Conservation (phyloP, 1,140 invertebrate genomes). For the Eriocheir sinensis region DNA sequence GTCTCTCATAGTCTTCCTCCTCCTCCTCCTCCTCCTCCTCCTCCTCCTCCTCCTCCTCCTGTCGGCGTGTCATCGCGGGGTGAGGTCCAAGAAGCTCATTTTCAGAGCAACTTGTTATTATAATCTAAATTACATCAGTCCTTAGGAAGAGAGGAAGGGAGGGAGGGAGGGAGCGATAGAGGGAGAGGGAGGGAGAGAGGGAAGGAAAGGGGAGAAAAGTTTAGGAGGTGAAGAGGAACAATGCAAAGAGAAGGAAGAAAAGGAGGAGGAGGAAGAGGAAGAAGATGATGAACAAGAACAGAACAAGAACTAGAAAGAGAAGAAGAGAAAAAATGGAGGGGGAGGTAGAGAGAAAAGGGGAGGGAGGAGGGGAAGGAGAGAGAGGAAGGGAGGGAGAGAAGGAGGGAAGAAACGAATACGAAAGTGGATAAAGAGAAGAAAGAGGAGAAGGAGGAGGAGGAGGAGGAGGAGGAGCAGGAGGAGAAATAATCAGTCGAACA, state of each 20-base stretch:
- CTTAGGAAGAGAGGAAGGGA: not conserved
- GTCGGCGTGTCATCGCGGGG: not conserved
- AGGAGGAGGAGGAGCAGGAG: not conserved
- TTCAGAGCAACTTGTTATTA: conserved; percentile 1
- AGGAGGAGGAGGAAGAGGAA: not conserved
- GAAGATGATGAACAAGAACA: not conserved
- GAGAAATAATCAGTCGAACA: not conserved
- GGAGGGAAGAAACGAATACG: not conserved
- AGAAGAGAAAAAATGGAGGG: not conserved
- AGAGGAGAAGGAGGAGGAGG: not conserved
- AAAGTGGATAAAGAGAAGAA: not conserved
- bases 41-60: not conserved
- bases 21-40: conserved; percentile 7
- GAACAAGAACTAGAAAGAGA: not conserved
- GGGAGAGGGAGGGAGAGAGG: not conserved
- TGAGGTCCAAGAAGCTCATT: conserved; percentile 14
- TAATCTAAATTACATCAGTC: conserved; percentile 26
- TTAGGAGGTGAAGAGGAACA: too few species aligned
- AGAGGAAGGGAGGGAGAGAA: not conserved
- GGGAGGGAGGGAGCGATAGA: not conserved
- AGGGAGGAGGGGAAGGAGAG: not conserved
- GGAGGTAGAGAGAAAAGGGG: not conserved
- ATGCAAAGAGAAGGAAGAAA: too few species aligned
- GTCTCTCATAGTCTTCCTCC: not conserved
- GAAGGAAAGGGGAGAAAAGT: too few species aligned